Evolutionary conservation across 2,888 invertebrate genomes (phyloP), one percentile per base, ranked within the genome.

Genomic region (Pharmacophagus antenor): DNA sequence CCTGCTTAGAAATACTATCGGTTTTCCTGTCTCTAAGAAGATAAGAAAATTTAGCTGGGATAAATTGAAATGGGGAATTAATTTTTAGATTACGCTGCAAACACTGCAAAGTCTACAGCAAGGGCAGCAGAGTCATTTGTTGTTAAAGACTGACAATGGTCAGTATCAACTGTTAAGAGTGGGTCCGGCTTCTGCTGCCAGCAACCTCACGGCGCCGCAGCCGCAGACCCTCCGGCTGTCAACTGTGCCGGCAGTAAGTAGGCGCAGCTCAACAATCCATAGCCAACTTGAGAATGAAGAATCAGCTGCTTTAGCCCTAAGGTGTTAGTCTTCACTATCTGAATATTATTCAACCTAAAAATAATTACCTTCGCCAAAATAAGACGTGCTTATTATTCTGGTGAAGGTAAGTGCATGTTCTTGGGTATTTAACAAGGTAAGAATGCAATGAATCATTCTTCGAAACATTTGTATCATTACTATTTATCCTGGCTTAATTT

Each of bases 131-230:
- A 96, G 97, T 84, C 93, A 93, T 87, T 93, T 98, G 84, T 93
- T 98, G 82, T 93, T 98, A 85, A 98, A 98, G 93, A 98, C 98
- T 80, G 98, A 98, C 92, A 98, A 96, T 92, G 98, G 98, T 79
- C 97, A 97, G 87, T 96, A 96, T 89, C 98, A 98, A 88, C 92
- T 98, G 84, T 92, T 98, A 80, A 94, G 97, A 84, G 71, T 72
- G 25, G 96, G 96, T 68, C 95, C 96, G 70, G 94, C 96, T 66
- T 94, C 96, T 62, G 85, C 93, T 62, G 91, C 93, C 70, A 77
- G 73, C 75, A 77, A 82, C 63, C 91, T 93, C 71, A 91, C 93
- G 76, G 91, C 92, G 80, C 91, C 92, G 71, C 93, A 91, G 78
- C 85, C 93, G 78, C 94, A 94, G 82, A 93, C 95, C 80, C 95